Base-by-base conservation (phyloP, 2,797 vertebrate species). In the Lerista edwardsae region DNA sequence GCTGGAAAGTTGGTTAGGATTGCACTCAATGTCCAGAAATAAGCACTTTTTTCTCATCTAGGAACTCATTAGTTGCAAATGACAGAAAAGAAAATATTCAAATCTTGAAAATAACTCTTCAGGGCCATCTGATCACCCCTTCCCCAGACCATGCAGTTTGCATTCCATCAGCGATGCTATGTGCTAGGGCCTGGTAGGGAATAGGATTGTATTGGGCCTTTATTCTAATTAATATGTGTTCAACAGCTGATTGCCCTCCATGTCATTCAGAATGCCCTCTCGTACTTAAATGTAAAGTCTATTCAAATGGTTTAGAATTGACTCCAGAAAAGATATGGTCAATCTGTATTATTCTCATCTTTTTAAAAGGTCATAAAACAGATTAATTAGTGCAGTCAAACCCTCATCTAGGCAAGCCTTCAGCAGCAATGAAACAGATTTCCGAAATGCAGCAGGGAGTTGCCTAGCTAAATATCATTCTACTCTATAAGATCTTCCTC, bases 361-460 rank as follows among this genome's bases (percentile, higher is more conserved):
- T 72, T 75, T 68, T 31, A 59, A 68, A 85, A 85, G 34, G 59
- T 27, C 62, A 55, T 41, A 41, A 65, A n/a, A 79, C 7, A 74
- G 59, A 74, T 80, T 74, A 78, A 79, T 64, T 72, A 80, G 44
- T 6, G 8, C 21, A n/a, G 36, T 57, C 17, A 79, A 79, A 73
- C 25, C 25, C 41, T 84, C 25, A n/a, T 55, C 34, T 17, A 59
- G 9, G 27, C 29, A 80, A 67, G 29, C 23, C 36, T 80, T 64
- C 8, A 31, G n/a, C 17, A 74, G 59, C 61, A 85, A 59, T 17
- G n/a, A 59, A 69, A 41, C 47, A 75, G 61, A 75, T 81, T 61
- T 61, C 1, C 6, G 11, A 61, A 44, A 68, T 34, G 34, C 41
- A 36, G 51, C 36, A 29, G 84, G n/a, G 61, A 29, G 10, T 51